Evolutionary conservation across 2,113 vertebrate genomes (phyloP).

Genomic region (Spilogale gracilis): DNA sequence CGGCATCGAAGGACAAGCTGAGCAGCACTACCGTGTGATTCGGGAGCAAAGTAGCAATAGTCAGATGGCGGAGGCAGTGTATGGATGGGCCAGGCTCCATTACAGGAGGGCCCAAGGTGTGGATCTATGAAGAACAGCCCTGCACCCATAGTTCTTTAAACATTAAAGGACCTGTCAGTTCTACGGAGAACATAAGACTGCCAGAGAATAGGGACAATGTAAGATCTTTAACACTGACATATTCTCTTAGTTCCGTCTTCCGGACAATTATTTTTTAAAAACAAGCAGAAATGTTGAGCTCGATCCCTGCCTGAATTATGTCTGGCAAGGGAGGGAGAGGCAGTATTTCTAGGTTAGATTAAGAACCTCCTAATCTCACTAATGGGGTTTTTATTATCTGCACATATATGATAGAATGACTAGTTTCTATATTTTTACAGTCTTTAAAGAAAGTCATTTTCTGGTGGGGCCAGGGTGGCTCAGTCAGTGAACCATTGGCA

Average conservation of each 20-base stretch:
- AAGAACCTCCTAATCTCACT: background rate
- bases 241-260: background rate
- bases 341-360: background rate
- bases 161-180: background rate
- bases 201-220: background rate
- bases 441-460: background rate
- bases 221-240: background rate
- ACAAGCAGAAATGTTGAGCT: background rate
- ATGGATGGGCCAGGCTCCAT: rapidly evolving
- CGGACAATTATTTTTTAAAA: background rate
- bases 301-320: background rate
- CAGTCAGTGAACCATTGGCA: background rate
- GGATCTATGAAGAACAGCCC: rapidly evolving
- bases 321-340: background rate
- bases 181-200: background rate
- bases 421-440: background rate
- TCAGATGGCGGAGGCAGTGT: background rate
- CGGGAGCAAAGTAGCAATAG: background rate
- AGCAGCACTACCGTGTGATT: background rate
- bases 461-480: background rate
- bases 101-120: rapidly evolving
- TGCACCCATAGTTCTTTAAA: rapidly evolving
- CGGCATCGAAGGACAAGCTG: background rate
- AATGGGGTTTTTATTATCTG: background rate
- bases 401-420: background rate